Evolutionary conservation across 1,140 invertebrate species (phyloP).

Genomic region (Hypothenemus hampei): DNA sequence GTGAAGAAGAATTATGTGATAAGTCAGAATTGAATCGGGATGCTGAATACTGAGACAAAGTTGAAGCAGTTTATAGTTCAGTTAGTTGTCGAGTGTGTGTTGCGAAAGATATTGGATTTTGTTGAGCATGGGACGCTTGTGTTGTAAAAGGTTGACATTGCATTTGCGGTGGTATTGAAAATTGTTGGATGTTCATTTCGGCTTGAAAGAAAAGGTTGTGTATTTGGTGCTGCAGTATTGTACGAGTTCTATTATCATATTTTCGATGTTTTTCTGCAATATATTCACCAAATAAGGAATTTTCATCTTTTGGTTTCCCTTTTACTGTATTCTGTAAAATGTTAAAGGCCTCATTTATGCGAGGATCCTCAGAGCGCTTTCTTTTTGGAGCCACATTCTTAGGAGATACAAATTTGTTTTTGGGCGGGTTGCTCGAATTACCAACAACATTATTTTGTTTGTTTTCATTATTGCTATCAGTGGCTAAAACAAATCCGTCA

Average conservation of each 20-base stretch:
- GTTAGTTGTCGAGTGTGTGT: neutral
- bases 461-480: neutral
- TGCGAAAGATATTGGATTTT: neutral
- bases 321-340: slow-evolving; percentile 1
- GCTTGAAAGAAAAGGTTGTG: slow-evolving; percentile 1
- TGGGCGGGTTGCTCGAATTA: neutral
- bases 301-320: slow-evolving; percentile 3
- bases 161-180: slow-evolving; percentile 2
- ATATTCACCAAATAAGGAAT: slow-evolving; percentile 1
- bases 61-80: neutral
- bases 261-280: slow-evolving; percentile 6
- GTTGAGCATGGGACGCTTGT: neutral
- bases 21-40: neutral
- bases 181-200: slow-evolving; percentile 2
- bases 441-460: neutral
- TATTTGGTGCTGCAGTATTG: neutral
- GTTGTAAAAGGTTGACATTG: slow-evolving; percentile 2
- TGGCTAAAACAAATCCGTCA: neutral
- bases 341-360: neutral
- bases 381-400: neutral
- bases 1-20: neutral
- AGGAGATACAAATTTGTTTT: slow-evolving; percentile 1
- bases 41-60: neutral
- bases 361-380: neutral
- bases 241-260: neutral